phyloP scores from a whole-genome alignment of 2,888 invertebrate genomes.

The Archaeoteleia sp. region DNA sequence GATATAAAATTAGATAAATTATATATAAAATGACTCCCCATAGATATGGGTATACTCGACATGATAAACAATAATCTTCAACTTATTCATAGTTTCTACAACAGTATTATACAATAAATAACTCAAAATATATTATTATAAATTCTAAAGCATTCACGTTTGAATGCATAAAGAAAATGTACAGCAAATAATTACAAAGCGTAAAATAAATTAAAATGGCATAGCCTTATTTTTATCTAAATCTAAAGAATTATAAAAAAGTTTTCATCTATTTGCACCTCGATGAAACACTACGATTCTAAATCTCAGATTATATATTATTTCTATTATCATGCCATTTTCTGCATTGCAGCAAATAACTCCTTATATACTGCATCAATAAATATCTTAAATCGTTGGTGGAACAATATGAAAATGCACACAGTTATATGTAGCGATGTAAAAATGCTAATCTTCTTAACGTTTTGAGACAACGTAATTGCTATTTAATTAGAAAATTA shows the following conservation, averaged over 20 bases:
- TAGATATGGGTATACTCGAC: too few species aligned
- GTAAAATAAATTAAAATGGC: conserved; percentile 8
- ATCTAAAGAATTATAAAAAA: conserved; percentile 19
- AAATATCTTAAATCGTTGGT: conserved; percentile 8
- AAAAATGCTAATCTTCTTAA: conserved; percentile 24
- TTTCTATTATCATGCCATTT: conserved; percentile 13
- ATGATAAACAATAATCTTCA: too few species aligned
- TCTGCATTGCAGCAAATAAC: conserved; percentile 20
- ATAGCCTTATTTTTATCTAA: conserved; percentile 1
- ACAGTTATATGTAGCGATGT: conserved; percentile 16
- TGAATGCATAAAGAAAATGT: too few species aligned
- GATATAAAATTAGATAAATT: too few species aligned
- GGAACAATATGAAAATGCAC: conserved; percentile 18
- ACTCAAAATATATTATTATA: conserved; percentile 1
- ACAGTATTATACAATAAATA: conserved; percentile 1
- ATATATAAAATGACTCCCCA: too few species aligned
- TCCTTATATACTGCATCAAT: conserved; percentile 12
- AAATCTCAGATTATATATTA: conserved; percentile 15
- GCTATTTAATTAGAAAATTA: too few species aligned
- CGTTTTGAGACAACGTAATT: neutral
- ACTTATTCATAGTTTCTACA: too few species aligned
- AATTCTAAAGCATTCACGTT: conserved; percentile 11
- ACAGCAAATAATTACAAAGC: conserved; percentile 7
- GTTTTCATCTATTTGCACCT: conserved; percentile 8
- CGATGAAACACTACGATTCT: conserved; percentile 12